Conservation (phyloP, 2,113 vertebrate genomes). For the Rhineura floridana region DNA sequence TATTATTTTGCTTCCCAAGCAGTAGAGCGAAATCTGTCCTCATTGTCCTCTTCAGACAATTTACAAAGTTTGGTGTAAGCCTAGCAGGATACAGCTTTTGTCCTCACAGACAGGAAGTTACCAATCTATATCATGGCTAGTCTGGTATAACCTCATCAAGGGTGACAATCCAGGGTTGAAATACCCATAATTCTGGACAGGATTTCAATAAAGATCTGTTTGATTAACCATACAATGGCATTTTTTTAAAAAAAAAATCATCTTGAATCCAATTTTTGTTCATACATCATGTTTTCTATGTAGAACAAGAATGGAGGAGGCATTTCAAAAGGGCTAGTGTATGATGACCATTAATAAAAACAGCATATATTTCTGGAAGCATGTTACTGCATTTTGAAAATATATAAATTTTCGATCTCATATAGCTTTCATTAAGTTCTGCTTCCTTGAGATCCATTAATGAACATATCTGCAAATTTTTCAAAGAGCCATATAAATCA, state of each 20-base stretch:
- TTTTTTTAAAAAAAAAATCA: neutral
- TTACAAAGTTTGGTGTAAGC: neutral
- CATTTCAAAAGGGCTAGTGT: slow-evolving; percentile 3
- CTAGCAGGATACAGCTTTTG: neutral
- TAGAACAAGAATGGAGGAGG: neutral
- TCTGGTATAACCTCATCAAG: neutral
- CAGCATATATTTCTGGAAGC: neutral
- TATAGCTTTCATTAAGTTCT: slow-evolving; percentile 42
- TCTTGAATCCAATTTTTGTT: neutral
- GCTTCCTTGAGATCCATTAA: slow-evolving; percentile 37
- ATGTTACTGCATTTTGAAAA: slow-evolving; percentile 36
- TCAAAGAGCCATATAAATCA: slow-evolving; percentile 36
- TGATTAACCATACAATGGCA: neutral
- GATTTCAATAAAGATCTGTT: neutral
- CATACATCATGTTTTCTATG: too few species aligned
- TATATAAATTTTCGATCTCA: neutral
- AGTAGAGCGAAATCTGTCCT: neutral
- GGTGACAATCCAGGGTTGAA: neutral
- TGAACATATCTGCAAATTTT: slow-evolving; percentile 26
- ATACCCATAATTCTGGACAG: neutral
- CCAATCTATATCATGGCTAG: neutral
- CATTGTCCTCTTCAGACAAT: neutral
- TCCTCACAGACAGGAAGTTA: neutral
- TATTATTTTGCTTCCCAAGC: neutral
- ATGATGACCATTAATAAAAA: neutral